phyloP scores from a whole-genome alignment of 2,113 vertebrate species.

The Centropus bengalensis region DNA sequence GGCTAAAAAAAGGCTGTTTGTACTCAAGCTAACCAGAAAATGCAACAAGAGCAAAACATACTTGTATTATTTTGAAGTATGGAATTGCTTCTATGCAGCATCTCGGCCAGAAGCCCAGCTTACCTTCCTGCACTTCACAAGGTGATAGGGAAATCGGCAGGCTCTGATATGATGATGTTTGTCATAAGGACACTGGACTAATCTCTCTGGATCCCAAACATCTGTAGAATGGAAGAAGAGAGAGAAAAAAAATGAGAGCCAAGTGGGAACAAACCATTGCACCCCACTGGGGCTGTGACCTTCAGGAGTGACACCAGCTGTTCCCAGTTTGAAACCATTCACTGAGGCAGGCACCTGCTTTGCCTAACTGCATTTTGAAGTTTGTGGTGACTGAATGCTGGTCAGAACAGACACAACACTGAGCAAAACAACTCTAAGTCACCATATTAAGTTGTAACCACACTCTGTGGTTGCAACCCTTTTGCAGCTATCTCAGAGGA shows the following conservation, averaged over 20 bases:
- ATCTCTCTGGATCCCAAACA: constrained; percentile 82
- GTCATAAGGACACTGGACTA: constrained; percentile 88
- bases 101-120: background rate
- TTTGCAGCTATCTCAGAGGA: background rate
- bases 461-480: background rate
- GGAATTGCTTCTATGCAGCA: background rate
- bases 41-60: background rate
- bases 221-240: constrained; percentile 39
- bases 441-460: background rate
- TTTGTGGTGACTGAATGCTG: background rate
- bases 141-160: constrained; percentile 89
- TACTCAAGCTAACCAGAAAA: background rate
- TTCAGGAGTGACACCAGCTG: background rate
- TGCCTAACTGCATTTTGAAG: background rate
- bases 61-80: accelerated
- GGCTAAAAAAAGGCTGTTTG: background rate
- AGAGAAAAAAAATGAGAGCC: background rate
- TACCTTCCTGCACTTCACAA: constrained; percentile 93
- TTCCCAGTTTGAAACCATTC: background rate
- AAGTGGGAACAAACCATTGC: background rate
- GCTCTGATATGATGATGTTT: constrained; percentile 86
- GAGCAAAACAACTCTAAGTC: background rate
- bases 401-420: background rate
- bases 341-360: background rate
- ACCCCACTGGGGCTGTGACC: background rate